Evolutionary conservation across 2,888 invertebrate genomes (phyloP), one percentile per base, ranked within the genome.

Genomic region (Heliconius cydno): DNA sequence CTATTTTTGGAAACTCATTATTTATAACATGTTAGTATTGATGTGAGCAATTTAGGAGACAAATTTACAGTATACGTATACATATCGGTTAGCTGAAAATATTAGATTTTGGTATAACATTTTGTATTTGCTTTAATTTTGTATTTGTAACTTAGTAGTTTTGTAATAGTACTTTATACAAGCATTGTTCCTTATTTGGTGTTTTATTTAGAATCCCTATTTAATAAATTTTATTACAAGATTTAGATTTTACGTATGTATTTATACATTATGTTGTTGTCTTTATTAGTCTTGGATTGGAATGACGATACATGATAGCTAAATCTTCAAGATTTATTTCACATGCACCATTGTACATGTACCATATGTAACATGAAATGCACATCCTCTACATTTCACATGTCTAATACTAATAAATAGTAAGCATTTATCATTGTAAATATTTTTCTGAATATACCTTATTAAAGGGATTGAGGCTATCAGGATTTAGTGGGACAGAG

Each of bases 91-190:
- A 66, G 41, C 28, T 75, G 52, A 30, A 34, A 34, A 60, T 60
- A n/a, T 57, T 75, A 22, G 28, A 65, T 38, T 60, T 73, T 60
- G 15, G 25, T 25, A 66, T 72, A 72, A 57, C 34, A 41, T 72
- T 34, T 60, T 72, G 52, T 72, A 34, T 46, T 78, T 2, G 66
- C 77, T 71, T 78, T 78, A 77, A 66, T 46, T 77, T 70, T 77
- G 46, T 77, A 52, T 63, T 77, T 63, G 63, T 72, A 63, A 72
- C 34, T 71, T 77, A 41, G 41, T 71, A 77, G 41, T 63, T 72
- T 72, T 78, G 57, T 77, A 30, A 65, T 77, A 72, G 72, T 72
- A 78, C 38, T 78, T 67, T 66, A 78, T 73, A 78, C 73, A 60
- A 78, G 46, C 66, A 75, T 75, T 75, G 75, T 75, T 75, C 75